Base-by-base conservation (phyloP, 2,888 invertebrate species). In the Tetranychus piercei region DNA sequence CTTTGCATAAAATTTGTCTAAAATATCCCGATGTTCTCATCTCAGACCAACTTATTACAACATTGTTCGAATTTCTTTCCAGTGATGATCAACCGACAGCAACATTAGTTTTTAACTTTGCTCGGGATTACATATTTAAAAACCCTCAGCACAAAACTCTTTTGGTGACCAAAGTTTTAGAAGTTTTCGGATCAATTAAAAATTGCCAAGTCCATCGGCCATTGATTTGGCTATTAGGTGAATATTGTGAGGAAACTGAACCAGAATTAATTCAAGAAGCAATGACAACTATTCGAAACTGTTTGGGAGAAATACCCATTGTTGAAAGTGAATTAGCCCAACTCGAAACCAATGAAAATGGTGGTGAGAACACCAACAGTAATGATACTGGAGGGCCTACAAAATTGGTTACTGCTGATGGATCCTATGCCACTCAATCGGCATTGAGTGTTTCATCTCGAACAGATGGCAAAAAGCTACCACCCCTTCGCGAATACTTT, bases 381-480 rank as follows among this genome's bases (percentile, higher is more conserved):
- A 22, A 22, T 7, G 15, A 45, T 23, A 15, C 71, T 6, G 23
- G 44, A 34, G 44, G 43, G 23, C 23, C 78, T 82, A 1, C 83
- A 84, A 89, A 88, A 80, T 84, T 92, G 76, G 95, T 99, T 69
- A 99, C 99, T 71, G 96, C 97, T 64, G 99, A 99, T 85, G 99
- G 99, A 23, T 96, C 97, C 0, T 99, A 99, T 83, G 99, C 97
- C 44, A 90, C 95, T 5, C 97, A 99, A 84, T 95, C 95, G 78
- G 96, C 94, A 69, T 94, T 97, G 83, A 94, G 91, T 81, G 85
- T 91, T 5, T 80, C 80, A 2, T 78, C 79, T 3, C 70, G 75
- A 44, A 71, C 74, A 20, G 78, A 77, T 71, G 76, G 77, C 76
- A 77, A 72, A 66, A 75, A 74, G 15, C 69, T 74, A 73, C 92